These are phyloP conservation scores for Chionis minor DNA, from an alignment of 2,113 vertebrate species.

Conservation along the genomic window DNA sequence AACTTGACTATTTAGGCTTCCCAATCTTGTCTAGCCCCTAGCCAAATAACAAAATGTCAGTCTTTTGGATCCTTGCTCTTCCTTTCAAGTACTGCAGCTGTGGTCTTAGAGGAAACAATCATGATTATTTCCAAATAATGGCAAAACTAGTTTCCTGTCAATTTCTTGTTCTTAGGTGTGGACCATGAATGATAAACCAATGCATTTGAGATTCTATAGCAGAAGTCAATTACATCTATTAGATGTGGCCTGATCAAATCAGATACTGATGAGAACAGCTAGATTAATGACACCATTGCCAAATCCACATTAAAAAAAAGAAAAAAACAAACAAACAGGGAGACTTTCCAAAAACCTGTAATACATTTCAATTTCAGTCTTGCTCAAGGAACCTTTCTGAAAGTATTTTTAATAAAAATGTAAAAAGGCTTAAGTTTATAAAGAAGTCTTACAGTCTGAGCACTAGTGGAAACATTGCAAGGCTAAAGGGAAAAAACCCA, in stretches of 20 bases:
- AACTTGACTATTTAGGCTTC: background rate
- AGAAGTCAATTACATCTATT: background rate
- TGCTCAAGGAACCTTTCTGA: background rate
- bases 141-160: background rate
- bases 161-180: background rate
- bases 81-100: background rate
- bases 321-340: too few relatives aligned
- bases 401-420: background rate
- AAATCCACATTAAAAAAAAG: background rate
- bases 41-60: background rate
- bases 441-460: background rate
- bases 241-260: background rate
- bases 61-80: background rate
- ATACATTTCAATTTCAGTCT: background rate
- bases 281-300: background rate
- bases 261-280: background rate
- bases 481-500: background rate
- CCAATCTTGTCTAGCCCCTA: background rate
- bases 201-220: background rate
- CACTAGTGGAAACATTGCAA: background rate
- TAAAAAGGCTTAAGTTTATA: background rate
- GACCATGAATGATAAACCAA: background rate
- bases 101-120: background rate
- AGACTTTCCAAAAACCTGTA: background rate
- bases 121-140: background rate